These are phyloP conservation scores for Agrochola macilenta DNA, from an alignment of 2,888 invertebrate genomes.

Conservation along the genomic window DNA sequence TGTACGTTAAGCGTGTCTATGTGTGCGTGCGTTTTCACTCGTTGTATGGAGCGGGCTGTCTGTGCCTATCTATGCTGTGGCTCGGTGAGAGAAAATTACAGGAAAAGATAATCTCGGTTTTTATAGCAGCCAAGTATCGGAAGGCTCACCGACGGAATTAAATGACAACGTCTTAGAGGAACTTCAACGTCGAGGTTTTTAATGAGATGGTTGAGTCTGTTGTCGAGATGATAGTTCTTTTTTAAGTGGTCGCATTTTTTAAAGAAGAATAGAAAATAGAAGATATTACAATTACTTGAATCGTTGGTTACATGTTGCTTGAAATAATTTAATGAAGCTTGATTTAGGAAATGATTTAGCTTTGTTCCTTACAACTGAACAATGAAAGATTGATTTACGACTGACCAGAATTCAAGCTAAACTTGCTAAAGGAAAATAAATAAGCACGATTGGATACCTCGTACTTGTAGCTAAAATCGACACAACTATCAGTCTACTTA, in stretches of 20 bases:
- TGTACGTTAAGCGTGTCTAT: neutral
- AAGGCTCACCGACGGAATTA: constrained; percentile 64
- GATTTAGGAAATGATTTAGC: neutral
- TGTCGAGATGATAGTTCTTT: constrained; percentile 28
- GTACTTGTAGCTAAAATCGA: neutral
- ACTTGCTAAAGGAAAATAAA: neutral
- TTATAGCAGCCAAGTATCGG: constrained; percentile 73
- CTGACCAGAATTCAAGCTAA: neutral
- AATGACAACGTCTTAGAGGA: constrained; percentile 59
- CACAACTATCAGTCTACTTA: neutral
- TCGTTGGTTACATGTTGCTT: neutral
- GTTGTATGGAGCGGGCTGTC: neutral
- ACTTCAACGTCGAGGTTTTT: constrained; percentile 32
- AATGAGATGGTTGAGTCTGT: constrained; percentile 51
- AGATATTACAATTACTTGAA: neutral
- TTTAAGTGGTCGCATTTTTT: no score
- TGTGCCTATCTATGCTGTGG: constrained; percentile 7
- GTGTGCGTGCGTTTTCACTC: neutral
- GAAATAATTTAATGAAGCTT: neutral
- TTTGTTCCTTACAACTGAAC: neutral
- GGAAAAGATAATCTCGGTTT: constrained; percentile 75
- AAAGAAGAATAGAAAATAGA: no score
- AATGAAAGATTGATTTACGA: neutral
- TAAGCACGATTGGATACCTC: neutral
- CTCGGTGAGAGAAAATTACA: constrained; percentile 71